Base-by-base conservation (phyloP, 2,888 invertebrate species). In the Branchipolynoe longqiensis region DNA sequence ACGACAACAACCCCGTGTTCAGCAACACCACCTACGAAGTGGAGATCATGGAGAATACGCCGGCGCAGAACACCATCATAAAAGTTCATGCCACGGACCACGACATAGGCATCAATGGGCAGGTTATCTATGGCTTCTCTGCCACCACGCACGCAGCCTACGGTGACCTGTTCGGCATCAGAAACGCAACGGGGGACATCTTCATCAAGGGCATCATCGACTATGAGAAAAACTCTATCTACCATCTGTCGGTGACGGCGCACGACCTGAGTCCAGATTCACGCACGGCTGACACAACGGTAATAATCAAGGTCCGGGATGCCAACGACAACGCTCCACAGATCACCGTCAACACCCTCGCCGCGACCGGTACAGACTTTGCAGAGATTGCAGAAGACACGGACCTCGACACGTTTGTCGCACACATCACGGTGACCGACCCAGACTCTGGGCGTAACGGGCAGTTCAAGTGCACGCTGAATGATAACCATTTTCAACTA, bases 361-460 rank as follows among this genome's bases (percentile, higher is more conserved):
- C 87, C 38, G 83, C 86, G 6, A 69, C 87, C 0, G 85, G 82
- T n/a, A 82, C 56, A 0, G 56, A 83, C 54, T 36, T 85, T 2
- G 83, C 86, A 1, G 98, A 98, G 94, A 69, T 85, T 22, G 83
- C 86, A 1, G 98, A 98, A 94, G 98, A 98, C 93, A 96, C 97
- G 91, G 96, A 97, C 0, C 95, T 97, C 4, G 98, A 90, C 31
- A 88, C 90, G 1, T 91, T 90, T 31, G 92, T 93, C 4, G 98
- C 98, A 4, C 97, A 98, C 85, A 96, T 98, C 0, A 95, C 96
- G 86, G 97, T 97, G 0, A 95, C 95, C 14, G 98, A 98, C 93
- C 95, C 95, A 82, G 98, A 99, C 93, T 94, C 94, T 81, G 98
- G 98, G 0, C 95, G 96, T 33, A 97, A 97, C 93, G 98, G 98